Base-by-base conservation (phyloP, 2,797 vertebrate genomes). In the Parauchenoglanis ngamensis region DNA sequence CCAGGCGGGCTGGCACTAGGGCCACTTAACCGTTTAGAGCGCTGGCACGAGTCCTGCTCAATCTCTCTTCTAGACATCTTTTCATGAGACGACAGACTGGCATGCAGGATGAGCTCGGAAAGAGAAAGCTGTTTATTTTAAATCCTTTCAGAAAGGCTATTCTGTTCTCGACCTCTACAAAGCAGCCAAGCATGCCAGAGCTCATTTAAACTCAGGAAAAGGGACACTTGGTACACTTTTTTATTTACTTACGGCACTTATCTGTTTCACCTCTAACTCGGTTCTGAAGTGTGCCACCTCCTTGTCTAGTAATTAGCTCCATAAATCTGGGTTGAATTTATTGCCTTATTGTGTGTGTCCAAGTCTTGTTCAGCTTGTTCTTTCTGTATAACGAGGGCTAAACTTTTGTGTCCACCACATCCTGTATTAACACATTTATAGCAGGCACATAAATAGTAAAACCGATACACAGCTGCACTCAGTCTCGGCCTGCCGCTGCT, bases 1-100 rank as follows among this genome's bases (percentile, higher is more conserved):
- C 95, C 95, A 96, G 91, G 87, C 92, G 88, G 91, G 92, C 92
- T 94, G 93, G 93, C 95, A 94, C 93, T 92, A 85, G 89, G 91
- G 92, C 91, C 92, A 92, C 92, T 95, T 95, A 94, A 94, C 94
- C 93, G 91, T 96, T 96, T 94, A 94, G 93, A 94, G 94, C 90
- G 90, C 92, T 94, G 93, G 93, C 93, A 93, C 89, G 3, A 25
- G n/a, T 87, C 90, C 92, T 77, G 83, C 83, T 82, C 72, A 77
- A 31, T 86, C 90, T 89, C 90, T 88, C 83, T 86, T 83, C 68
- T 35, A 88, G 86, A 86, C 82, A 80, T 85, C 86, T 89, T 87
- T 91, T 92, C 93, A 87, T 77, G 75, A 49, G 46, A 89, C 21
- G 31, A 76, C 88, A 90, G 89, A 78, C 88, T 85, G 87, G 79